Base-by-base conservation (phyloP, 2,113 vertebrate genomes). In the Trichechus manatus region DNA sequence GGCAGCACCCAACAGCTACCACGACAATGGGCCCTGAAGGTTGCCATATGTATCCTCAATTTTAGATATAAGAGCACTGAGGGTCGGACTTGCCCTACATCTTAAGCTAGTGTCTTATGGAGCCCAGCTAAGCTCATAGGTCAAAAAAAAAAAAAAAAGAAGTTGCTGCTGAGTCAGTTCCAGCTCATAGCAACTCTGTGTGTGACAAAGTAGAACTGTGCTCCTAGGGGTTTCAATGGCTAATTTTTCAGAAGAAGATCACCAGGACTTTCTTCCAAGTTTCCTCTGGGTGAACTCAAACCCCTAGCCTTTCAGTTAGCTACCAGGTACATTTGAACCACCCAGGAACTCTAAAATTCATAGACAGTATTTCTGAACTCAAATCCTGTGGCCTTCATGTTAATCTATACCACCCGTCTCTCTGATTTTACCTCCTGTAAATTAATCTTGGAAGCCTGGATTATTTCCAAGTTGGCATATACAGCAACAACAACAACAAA, bases 11-110 rank as follows among this genome's bases (percentile, higher is more conserved):
- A 39, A 10, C 36, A 39, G 39, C 39, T 39, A 9, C 70, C 39
- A 8, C 6, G 39, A 23, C 72, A 36, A 74, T 5, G 3, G 20
- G 9, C 63, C 61, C 23, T 36, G 44, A 27, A 79, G 68, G 9
- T 88, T 87, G 84, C 27, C 47, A n/a, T 87, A 27, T 66, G 7
- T 14, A 44, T 72, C n/a, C 56, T 91, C 78, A 42, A 83, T 91
- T 95, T 78, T 74, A 95, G 56, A 83, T 29, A 50, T 11, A 56
- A 95, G 87, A 94, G n/a, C 56, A 31, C 0, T 42, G 63, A 84
- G 22, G 61, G 74, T 74, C n/a, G 66, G 44, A 53, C 33, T 80
- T 25, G 23, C 20, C 53, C 61, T 77, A n/a, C 80, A 63, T 87
- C 5, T 3, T 72, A 74, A 79, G 61, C 61, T 7, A 47, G n/a